Evolutionary conservation across 2,797 vertebrate species (phyloP).

Genomic region (Tangara arthus): DNA sequence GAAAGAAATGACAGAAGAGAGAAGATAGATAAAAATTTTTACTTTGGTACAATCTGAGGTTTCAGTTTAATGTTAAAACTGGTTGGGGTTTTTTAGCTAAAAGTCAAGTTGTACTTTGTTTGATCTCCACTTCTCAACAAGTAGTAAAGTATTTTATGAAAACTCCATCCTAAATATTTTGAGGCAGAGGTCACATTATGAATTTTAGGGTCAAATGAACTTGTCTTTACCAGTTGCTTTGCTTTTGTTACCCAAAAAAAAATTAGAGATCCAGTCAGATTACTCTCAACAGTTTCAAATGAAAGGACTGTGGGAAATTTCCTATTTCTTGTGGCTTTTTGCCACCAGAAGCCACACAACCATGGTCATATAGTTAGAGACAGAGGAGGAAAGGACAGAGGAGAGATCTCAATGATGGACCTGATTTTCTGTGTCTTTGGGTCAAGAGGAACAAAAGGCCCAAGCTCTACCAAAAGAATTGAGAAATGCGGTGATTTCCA

Average conservation of each 20-base stretch:
- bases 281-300: background rate
- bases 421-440: background rate
- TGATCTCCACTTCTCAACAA: background rate
- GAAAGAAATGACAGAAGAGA: background rate
- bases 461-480: background rate
- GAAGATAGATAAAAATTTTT: background rate
- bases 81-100: background rate
- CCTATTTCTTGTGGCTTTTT: background rate
- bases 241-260: background rate
- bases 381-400: background rate
- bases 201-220: background rate
- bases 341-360: background rate
- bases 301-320: background rate
- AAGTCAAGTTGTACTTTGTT: background rate
- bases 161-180: background rate
- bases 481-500: background rate
- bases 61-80: background rate
- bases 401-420: background rate
- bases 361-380: background rate
- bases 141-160: background rate
- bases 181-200: background rate
- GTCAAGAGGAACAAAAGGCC: background rate
- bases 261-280: background rate
- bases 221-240: background rate
- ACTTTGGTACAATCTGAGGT: background rate